Evolutionary conservation across 2,888 invertebrate species (phyloP).

Genomic region (Morinoia aosen): DNA sequence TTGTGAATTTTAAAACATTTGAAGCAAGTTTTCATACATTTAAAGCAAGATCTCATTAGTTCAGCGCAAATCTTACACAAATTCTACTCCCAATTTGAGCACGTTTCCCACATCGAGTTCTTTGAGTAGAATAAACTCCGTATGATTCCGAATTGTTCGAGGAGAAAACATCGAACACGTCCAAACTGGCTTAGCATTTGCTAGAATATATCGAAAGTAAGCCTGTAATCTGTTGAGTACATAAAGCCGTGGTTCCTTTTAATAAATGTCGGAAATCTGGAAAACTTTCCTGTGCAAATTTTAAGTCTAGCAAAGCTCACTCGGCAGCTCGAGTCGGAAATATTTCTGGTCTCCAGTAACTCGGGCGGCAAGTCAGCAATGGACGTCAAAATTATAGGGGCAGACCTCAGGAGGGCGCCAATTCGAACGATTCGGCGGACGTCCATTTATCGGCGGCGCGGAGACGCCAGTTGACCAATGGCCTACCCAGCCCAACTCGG

Average conservation of each 20-base stretch:
- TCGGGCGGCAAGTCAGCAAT: not conserved
- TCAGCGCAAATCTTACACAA: not conserved
- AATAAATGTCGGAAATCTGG: not conserved
- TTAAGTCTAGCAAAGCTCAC: not conserved
- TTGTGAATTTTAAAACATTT: not conserved
- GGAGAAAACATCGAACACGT: not conserved
- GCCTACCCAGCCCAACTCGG: not conserved
- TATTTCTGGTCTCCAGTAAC: conserved; percentile 21
- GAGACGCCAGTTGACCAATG: not conserved
- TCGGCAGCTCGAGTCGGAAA: not conserved
- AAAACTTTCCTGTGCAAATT: not conserved
- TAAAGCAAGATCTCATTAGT: not conserved
- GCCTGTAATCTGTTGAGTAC: not conserved
- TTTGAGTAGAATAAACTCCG: not conserved
- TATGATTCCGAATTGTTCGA: not conserved
- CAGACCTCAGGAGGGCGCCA: conserved; percentile 10
- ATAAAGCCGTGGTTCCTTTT: not conserved
- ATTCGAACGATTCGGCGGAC: not conserved
- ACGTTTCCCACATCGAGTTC: not conserved
- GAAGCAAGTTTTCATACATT: not conserved
- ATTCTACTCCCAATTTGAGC: not conserved
- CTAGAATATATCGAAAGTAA: not conserved
- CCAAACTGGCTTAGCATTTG: not conserved
- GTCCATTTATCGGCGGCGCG: not conserved
- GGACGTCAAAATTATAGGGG: conserved; percentile 36